Evolutionary conservation across 37 sponge, comb jelly and placozoan species (phyloP).

Genomic region (Bolinopsis microptera): DNA sequence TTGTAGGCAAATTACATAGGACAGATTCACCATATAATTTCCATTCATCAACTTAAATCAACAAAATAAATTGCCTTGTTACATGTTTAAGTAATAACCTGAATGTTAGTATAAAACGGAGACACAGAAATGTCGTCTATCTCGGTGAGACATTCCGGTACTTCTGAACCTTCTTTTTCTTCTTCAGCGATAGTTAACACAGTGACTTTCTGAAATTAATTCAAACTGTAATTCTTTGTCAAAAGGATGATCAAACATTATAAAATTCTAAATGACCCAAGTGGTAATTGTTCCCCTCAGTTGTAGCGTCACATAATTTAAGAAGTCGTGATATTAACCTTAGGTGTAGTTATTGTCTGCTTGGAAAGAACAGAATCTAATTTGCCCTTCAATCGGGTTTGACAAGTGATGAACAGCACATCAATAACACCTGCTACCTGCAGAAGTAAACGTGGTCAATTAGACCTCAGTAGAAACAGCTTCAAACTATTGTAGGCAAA

Average conservation of each 20-base stretch:
- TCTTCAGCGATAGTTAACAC: conserved; percentile 26
- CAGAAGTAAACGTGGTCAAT: neutral
- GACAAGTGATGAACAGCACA: conserved; percentile 14
- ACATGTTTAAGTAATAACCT: no score
- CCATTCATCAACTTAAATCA: no score
- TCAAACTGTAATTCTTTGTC: neutral
- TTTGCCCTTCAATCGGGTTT: neutral
- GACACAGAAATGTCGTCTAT: conserved; percentile 28
- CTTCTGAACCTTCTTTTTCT: neutral
- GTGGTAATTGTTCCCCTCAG: no score
- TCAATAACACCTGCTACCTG: neutral
- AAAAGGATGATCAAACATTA: neutral
- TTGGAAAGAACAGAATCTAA: neutral
- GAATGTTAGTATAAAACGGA: neutral
- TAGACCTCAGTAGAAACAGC: no score
- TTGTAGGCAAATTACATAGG: no score
- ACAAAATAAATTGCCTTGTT: no score
- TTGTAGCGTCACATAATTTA: no score
- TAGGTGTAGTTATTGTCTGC: neutral
- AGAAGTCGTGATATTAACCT: no score
- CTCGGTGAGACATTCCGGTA: conserved; percentile 40
- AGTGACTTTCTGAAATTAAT: conserved; percentile 29
- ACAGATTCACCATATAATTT: no score
- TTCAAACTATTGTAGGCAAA: no score
- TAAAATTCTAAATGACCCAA: no score